phyloP scores from a whole-genome alignment of 2,113 vertebrate genomes.

The Hypocryptadius cinnamomeus region DNA sequence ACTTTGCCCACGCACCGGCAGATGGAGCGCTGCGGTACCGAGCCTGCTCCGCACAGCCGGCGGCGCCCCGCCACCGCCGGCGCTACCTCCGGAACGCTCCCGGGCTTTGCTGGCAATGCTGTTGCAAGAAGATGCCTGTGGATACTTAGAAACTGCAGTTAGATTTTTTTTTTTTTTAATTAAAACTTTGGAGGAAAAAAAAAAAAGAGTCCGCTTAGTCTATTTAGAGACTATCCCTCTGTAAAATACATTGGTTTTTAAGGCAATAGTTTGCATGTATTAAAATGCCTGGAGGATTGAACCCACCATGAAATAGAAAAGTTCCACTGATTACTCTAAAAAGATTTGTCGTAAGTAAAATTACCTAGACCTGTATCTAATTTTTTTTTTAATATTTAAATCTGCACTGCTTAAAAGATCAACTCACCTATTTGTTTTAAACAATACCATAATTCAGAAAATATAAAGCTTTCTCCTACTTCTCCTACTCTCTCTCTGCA shows the following conservation, averaged over 20 bases:
- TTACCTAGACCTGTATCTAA: not conserved
- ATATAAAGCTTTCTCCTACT: not conserved
- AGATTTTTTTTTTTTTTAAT: not conserved
- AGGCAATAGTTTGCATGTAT: not conserved
- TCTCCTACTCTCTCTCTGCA: not conserved
- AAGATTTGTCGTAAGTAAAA: not conserved
- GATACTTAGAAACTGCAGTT: not conserved
- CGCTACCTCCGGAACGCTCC: fast-evolving
- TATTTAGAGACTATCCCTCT: not conserved
- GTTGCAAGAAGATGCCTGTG: not conserved
- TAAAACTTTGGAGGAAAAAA: not conserved
- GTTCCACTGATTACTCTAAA: not conserved
- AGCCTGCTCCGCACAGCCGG: too few relatives aligned
- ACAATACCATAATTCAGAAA: not conserved
- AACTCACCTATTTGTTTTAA: not conserved
- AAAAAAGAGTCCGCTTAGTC: not conserved
- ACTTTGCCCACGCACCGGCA: not conserved
- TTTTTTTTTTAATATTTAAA: not conserved
- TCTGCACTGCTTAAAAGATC: not conserved
- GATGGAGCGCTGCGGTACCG: not conserved
- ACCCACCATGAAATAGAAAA: not conserved
- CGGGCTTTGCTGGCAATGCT: fast-evolving
- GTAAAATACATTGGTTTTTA: not conserved
- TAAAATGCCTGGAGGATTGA: not conserved
- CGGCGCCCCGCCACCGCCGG: fast-evolving